phyloP scores from a whole-genome alignment of 2,888 invertebrate genomes.

The Drosophila formosana region DNA sequence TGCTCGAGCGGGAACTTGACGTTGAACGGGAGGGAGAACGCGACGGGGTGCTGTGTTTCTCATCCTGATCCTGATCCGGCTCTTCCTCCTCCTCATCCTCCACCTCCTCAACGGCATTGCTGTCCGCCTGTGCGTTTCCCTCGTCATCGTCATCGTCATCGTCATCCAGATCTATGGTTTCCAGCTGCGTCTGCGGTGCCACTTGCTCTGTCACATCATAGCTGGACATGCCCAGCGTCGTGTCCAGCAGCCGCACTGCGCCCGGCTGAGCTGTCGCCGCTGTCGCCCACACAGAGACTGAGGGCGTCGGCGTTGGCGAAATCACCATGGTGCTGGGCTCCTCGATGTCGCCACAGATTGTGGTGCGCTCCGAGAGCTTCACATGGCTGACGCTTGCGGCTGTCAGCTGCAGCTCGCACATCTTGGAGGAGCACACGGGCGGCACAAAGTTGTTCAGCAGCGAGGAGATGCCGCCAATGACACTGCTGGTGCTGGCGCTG shows the following conservation, averaged over 20 bases:
- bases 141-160: neutral
- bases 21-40: neutral
- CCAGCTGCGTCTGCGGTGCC: constrained; percentile 8
- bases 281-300: constrained; percentile 6
- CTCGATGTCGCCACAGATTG: constrained; percentile 70
- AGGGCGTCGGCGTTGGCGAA: neutral
- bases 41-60: neutral
- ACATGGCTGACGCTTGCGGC: constrained; percentile 14
- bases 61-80: too few relatives aligned
- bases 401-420: constrained; percentile 45
- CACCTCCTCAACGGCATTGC: neutral
- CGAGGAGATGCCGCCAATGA: constrained; percentile 41
- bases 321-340: constrained; percentile 39
- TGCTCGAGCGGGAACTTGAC: neutral
- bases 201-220: constrained; percentile 70
- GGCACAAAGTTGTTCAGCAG: constrained; percentile 71
- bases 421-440: constrained; percentile 79
- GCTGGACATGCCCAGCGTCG: constrained; percentile 82
- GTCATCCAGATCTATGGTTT: neutral
- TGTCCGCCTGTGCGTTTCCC: neutral
- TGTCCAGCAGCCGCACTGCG: constrained; percentile 62
- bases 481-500: constrained; percentile 30
- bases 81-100: constrained; percentile 1
- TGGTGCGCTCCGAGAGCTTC: constrained; percentile 79
- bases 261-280: neutral